Evolutionary conservation across 92 coral and sea anemone genomes (phyloP), one percentile per base, ranked within the genome.

Genomic region (Zoanthus sansibaricus): DNA sequence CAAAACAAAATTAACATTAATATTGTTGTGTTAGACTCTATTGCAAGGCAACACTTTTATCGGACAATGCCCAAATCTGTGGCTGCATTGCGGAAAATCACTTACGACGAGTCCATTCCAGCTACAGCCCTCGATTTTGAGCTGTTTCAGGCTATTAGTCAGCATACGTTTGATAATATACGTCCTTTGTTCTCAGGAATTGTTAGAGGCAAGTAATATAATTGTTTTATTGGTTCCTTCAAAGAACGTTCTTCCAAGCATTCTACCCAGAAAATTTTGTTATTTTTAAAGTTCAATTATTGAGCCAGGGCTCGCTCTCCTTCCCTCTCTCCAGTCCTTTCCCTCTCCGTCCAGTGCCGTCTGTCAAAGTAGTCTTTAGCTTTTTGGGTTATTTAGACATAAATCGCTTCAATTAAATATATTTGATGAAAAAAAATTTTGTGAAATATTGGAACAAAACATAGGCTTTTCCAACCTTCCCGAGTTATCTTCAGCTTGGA

Each of bases 161-260:
- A 84, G 89, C 92, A 92, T 64, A 92, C 94, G 5, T 84, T 92
- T 87, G 92, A 89, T 7, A 92, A 92, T 56, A 88, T 86, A 16
- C 82, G 94, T 2, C 89, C 94, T 3, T 76, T 92, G 78, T 92
- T 85, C 79, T 92, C 94, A 52, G 94, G 94, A n/a, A 64, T 89
- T 6, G 88, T 89, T 21, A 72, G 84, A 89, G 94, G 94, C 84
- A 33, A 83, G 91, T 78, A 18, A 9, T 20, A 37, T 76, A 20
- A 15, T 30, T 20, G 14, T 48, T 76, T n/a, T 6, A 33, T 18
- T 4, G n/a, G 13, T 4, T 44, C 6, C 64, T 58, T 20, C 66
- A 18, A 62, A 9, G 9, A 9, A 17, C 6, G 1, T 37, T 37
- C 2, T 37, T 37, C 3, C 42, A 37, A 37, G 2, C 4, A 37